phyloP scores from a whole-genome alignment of 2,797 vertebrate genomes.

The Anniella stebbinsi region DNA sequence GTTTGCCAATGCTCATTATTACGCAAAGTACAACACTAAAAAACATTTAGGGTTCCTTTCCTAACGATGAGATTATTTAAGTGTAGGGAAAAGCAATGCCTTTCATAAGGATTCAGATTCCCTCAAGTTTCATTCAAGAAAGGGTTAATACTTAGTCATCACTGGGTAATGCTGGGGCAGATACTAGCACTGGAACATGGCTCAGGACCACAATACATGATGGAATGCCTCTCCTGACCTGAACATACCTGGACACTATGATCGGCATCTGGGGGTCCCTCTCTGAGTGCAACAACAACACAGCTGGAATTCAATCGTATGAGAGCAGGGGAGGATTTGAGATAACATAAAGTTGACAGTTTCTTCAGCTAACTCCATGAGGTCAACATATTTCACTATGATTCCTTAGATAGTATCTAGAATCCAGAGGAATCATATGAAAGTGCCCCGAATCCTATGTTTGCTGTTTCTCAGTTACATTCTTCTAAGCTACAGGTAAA shows the following conservation, averaged over 20 bases:
- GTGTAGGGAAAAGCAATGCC: not conserved
- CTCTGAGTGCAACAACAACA: not conserved
- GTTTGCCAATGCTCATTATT: not conserved
- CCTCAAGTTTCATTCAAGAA: constrained; percentile 16
- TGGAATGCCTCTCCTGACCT: too few species aligned
- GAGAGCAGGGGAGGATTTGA: not conserved
- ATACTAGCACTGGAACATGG: not conserved
- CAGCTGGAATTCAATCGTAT: constrained; percentile 25
- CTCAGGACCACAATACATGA: too few species aligned
- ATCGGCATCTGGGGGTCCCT: too few species aligned
- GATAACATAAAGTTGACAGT: not conserved
- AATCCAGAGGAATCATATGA: not conserved
- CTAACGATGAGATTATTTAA: constrained; percentile 1
- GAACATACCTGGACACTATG: too few species aligned
- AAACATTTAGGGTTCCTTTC: not conserved
- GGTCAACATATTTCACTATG: not conserved
- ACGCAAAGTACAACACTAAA: not conserved
- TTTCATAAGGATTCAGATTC: not conserved
- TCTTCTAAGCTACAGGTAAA: too few species aligned
- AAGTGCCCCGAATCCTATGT: not conserved
- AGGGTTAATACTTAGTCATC: not conserved
- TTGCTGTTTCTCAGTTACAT: not conserved
- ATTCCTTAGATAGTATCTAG: not conserved
- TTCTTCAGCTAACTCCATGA: not conserved
- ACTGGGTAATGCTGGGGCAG: too few species aligned